Evolutionary conservation across 2,113 vertebrate species (phyloP).

Genomic region (Colius striatus): DNA sequence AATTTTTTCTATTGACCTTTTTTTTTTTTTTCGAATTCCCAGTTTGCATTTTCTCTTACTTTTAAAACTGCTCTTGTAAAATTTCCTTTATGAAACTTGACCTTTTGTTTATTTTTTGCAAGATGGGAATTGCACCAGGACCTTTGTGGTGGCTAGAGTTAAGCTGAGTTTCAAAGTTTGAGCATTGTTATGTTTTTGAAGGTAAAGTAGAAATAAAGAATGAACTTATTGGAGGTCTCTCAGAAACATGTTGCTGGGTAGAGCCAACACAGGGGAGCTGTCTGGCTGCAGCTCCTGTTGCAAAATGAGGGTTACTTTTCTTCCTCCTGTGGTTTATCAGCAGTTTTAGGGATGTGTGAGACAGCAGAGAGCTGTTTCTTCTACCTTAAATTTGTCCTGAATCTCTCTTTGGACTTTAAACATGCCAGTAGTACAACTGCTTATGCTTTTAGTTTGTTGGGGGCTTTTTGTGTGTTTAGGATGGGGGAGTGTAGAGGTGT

Average conservation of each 20-base stretch:
- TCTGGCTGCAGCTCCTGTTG: neutral
- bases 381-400: neutral
- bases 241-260: neutral
- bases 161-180: neutral
- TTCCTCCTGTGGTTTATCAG: neutral
- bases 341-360: neutral
- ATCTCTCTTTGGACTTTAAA: neutral
- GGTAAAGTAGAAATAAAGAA: neutral
- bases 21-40: neutral
- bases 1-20: neutral
- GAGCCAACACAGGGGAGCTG: neutral
- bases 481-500: too few relatives aligned
- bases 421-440: neutral
- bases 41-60: neutral
- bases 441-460: neutral
- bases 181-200: neutral
- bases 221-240: neutral
- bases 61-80: neutral
- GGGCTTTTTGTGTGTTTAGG: neutral
- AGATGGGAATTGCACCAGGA: rapidly evolving
- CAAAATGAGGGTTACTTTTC: neutral
- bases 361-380: neutral
- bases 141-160: rapidly evolving
- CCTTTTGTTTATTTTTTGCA: neutral
- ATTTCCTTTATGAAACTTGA: neutral